These are phyloP conservation scores for Ceratotherium simum DNA, from an alignment of 2,113 vertebrate genomes.

Conservation along the genomic window DNA sequence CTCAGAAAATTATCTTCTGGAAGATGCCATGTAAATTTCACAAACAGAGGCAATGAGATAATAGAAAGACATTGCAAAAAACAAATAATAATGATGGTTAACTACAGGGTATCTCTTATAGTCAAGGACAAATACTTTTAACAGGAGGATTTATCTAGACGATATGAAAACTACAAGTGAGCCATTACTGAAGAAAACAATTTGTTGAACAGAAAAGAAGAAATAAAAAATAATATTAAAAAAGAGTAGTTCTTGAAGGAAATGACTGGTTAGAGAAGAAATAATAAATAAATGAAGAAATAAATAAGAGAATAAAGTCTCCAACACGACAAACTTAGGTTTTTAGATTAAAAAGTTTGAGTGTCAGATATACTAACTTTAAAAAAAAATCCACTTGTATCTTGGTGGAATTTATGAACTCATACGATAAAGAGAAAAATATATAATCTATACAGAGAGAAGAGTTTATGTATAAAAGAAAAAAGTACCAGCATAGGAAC, in stretches of 20 bases:
- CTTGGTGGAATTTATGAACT: slow-evolving; percentile 50
- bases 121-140: background rate
- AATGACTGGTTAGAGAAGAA: background rate
- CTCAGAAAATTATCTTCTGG: background rate
- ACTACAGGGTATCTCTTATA: background rate
- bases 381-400: background rate
- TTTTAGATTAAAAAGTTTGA: slow-evolving; percentile 42
- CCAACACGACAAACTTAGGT: background rate
- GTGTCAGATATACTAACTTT: background rate
- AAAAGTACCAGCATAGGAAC: slow-evolving; percentile 24
- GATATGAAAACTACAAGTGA: background rate
- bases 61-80: background rate
- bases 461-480: slow-evolving; percentile 41
- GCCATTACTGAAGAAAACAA: background rate
- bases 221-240: background rate
- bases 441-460: background rate
- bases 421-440: slow-evolving; percentile 38
- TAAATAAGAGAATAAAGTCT: background rate
- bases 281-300: background rate
- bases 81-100: background rate
- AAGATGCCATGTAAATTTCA: background rate
- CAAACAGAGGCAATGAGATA: background rate
- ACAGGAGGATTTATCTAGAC: background rate
- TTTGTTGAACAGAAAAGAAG: background rate
- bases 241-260: background rate